These are phyloP conservation scores for Craniophora ligustri DNA, from an alignment of 2,888 invertebrate genomes.

Conservation along the genomic window DNA sequence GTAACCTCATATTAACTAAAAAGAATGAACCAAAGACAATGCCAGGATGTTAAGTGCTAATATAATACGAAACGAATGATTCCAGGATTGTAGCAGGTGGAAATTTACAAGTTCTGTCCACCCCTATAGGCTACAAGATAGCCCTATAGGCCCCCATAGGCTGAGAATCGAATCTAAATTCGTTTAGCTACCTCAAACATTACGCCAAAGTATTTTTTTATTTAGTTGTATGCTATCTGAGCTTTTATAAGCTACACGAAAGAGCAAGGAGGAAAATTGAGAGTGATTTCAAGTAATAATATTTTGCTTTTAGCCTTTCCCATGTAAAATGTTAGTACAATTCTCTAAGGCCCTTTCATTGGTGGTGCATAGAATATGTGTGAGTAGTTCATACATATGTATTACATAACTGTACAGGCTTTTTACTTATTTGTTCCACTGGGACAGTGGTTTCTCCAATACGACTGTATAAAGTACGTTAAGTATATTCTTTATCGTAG, in stretches of 20 bases:
- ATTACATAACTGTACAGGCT: background rate
- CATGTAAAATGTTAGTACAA: background rate
- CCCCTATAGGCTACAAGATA: too few relatives aligned
- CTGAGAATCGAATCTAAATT: too few relatives aligned
- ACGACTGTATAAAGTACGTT: too few relatives aligned
- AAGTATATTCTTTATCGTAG: too few relatives aligned
- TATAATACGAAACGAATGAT: too few relatives aligned
- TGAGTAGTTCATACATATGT: background rate
- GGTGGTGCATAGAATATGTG: background rate
- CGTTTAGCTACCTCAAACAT: background rate
- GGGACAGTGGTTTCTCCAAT: too few relatives aligned
- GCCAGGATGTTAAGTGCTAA: too few relatives aligned
- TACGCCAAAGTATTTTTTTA: conserved; percentile 32
- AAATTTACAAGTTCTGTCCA: too few relatives aligned
- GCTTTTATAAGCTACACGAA: conserved; percentile 14
- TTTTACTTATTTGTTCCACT: background rate
- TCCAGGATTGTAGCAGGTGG: too few relatives aligned
- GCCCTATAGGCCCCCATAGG: too few relatives aligned
- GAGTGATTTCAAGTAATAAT: conserved; percentile 13
- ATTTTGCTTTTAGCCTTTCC: background rate
- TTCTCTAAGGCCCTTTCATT: background rate
- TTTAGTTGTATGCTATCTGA: conserved; percentile 2
- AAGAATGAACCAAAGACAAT: too few relatives aligned
- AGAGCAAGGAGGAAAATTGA: conserved; percentile 14
- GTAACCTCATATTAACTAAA: too few relatives aligned